Base-by-base conservation (phyloP, 2,888 invertebrate genomes). In the Torymus texanus region DNA sequence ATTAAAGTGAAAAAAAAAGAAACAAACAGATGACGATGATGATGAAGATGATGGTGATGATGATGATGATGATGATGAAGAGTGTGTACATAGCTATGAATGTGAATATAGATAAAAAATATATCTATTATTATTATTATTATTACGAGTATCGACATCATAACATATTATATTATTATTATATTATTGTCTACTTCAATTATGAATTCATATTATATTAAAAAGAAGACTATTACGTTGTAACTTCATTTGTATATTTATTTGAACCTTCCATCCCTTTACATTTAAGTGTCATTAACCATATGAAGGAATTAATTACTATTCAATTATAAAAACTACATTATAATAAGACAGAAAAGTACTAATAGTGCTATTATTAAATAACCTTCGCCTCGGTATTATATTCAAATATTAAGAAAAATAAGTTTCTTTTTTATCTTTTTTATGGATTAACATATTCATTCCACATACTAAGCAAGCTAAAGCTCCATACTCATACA, bases 151-250 rank as follows among this genome's bases (percentile, higher is more conserved):
- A 83, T 81, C 79, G 78, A 82, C 67, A 85, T 85, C 83, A 81
- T 82, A 82, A 83, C 80, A 81, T 84, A 85, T 84, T 85, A 85
- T 84, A 87, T 86, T 85, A 87, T 85, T 84, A 85, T 84, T 83
- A 87, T 88, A 88, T 88, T 88, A 89, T 89, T 89, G 88, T 88
- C 89, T 88, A 88, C 86, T 87, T 88, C 86, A 86, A 89, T 88
- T 89, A 89, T 86, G 84, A 87, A 89, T 89, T 87, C 87, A 88
- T 86, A 88, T 90, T 89, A 90, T 88, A 89, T 89, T 89, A 89
- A 89, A 88, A 88, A 88, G 86, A 85, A 89, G 72, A 81, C 79
- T 81, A 81, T 81, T 81, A 79, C 77, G 81, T 81, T 81, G 81
- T 81, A 70, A 55, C 2, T 61, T 63, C 21, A 53, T 50, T 79